Conservation (phyloP, 2,113 vertebrate species). For the Nymphicus hollandicus region DNA sequence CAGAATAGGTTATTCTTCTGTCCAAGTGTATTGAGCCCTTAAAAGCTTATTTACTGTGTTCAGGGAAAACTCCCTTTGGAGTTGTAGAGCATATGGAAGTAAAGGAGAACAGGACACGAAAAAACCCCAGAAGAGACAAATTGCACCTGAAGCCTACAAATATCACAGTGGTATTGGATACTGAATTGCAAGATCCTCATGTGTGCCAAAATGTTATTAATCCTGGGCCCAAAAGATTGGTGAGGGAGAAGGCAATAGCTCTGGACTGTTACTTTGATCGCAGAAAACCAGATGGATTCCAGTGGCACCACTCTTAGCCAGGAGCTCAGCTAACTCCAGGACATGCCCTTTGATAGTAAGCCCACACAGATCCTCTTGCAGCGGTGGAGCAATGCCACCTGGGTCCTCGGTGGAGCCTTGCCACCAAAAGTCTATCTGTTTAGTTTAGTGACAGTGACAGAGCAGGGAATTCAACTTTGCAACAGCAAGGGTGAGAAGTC, state of each 20-base stretch:
- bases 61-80: not conserved
- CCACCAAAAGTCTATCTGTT: not conserved
- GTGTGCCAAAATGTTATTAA: not conserved
- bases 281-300: not conserved
- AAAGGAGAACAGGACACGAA: not conserved
- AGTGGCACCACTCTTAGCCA: not conserved
- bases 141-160: not conserved
- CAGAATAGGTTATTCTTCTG: not conserved
- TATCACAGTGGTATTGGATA: not conserved
- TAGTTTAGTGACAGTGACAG: not conserved
- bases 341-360: not conserved
- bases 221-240: not conserved
- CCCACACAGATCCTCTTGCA: not conserved
- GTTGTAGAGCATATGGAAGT: not conserved
- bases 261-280: not conserved
- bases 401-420: not conserved
- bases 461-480: not conserved
- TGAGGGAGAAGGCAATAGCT: not conserved
- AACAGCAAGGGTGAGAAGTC: not conserved
- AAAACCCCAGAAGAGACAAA: accelerated
- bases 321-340: not conserved
- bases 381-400: not conserved
- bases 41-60: not conserved
- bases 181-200: not conserved
- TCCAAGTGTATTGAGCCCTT: not conserved